Base-by-base conservation (phyloP, 2,797 vertebrate genomes). In the Periophthalmus magnuspinnatus region DNA sequence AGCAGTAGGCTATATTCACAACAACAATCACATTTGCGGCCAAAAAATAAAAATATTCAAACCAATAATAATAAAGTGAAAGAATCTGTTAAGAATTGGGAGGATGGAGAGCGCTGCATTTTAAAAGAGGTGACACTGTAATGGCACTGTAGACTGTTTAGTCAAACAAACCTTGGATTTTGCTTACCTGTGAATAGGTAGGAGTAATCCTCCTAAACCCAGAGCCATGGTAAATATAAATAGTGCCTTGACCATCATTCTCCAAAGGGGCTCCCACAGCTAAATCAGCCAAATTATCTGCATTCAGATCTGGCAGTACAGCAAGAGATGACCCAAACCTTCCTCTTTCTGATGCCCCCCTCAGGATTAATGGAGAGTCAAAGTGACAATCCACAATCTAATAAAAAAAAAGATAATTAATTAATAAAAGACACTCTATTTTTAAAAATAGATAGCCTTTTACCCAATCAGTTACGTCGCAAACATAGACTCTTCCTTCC, bases 211-310 rank as follows among this genome's bases (percentile, higher is more conserved):
- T 74, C 50, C 0, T 0, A 36, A 0, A 5, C 36, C 72, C 61
- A 33, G 79, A 68, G 0, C 94, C 90, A 0, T 70, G 82, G 80
- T 94, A 95, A 56, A 95, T 78, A 67, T 95, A 96, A 72, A 95
- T 67, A 56, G 92, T 91, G 13, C 94, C 95, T 21, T 77, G 67
- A 3, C 89, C 85, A 0, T 77, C 4, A 0, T 94, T 86, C 70
- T 95, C 94, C 79, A 94, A 69, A 17, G 93, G 94, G 0, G 94
- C 94, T 67, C 94, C 93, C 9, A 95, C 72, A 0, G 91, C 93
- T 71, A 95, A 75, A 11, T 95, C 94, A 0, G 0, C 81, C n/a
- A 89, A n/a, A 1, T 52, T 16, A 45, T 95, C 94, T 5, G 6
- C 6, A 33, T 93, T 88, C 1, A 95, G 65, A 78, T 95, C 93